Conservation (phyloP, 2,113 vertebrate genomes). For the Plotosus lineatus region DNA sequence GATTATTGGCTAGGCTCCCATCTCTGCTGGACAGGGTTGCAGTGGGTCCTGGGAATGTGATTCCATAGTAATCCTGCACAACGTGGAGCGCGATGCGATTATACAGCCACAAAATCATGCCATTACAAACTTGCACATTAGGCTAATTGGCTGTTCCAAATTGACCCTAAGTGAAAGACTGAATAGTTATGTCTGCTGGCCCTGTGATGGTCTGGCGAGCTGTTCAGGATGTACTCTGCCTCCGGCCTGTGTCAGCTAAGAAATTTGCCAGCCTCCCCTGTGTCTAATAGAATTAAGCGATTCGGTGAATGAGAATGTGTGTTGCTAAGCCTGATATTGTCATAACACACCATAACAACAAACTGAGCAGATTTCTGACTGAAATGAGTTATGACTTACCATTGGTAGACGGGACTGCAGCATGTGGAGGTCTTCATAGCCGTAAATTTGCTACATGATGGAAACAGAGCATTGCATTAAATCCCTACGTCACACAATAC, state of each 20-base stretch:
- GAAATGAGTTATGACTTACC: constrained; percentile 73
- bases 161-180: too few relatives aligned
- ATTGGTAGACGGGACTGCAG: constrained; percentile 93
- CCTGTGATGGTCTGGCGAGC: too few relatives aligned
- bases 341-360: too few relatives aligned
- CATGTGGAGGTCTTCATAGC: constrained; percentile 97
- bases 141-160: too few relatives aligned
- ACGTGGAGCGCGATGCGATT: not conserved
- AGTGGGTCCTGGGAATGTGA: constrained; percentile 91
- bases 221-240: too few relatives aligned
- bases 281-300: too few relatives aligned
- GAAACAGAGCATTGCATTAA: constrained; percentile 19
- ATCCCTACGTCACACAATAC: not conserved
- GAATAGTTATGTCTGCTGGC: too few relatives aligned
- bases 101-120: not conserved
- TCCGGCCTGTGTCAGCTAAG: too few relatives aligned
- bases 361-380: not conserved
- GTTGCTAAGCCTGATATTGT: too few relatives aligned
- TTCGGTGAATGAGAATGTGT: too few relatives aligned
- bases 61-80: constrained; percentile 94
- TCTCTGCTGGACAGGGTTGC: constrained; percentile 90
- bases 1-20: constrained; percentile 88
- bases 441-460: constrained; percentile 85
- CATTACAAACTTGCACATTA: too few relatives aligned
- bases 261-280: too few relatives aligned